Evolutionary conservation across 2,888 invertebrate species (phyloP).

Genomic region (Drosophila paramelanica): DNA sequence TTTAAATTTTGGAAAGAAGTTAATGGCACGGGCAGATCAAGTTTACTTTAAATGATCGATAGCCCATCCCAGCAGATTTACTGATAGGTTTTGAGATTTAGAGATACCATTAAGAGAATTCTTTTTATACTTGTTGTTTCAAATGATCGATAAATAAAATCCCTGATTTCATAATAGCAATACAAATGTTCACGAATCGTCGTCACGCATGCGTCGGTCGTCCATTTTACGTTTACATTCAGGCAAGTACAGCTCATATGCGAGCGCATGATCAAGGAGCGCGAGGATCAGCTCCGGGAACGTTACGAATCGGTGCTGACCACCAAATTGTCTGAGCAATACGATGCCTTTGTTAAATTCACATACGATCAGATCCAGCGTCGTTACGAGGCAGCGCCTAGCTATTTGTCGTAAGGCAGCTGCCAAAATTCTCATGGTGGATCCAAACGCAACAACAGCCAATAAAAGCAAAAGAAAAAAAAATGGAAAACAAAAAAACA

Average conservation of each 20-base stretch:
- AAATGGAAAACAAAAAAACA: constrained; percentile 26
- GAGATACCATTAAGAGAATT: too few relatives aligned
- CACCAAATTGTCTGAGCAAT: constrained; percentile 98
- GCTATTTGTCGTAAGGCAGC: constrained; percentile 85
- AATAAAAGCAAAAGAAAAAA: constrained; percentile 24
- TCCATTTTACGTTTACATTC: constrained; percentile 90
- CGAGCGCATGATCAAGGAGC: constrained; percentile 97
- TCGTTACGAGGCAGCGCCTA: constrained; percentile 87
- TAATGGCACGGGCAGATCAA: too few relatives aligned
- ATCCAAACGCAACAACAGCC: constrained; percentile 46
- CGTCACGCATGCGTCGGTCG: constrained; percentile 73
- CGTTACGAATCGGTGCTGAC: constrained; percentile 97
- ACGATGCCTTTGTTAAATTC: constrained; percentile 99
- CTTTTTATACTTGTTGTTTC: too few relatives aligned
- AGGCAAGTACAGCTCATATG: constrained; percentile 99
- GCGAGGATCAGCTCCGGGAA: constrained; percentile 96
- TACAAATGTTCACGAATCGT: constrained; percentile 47
- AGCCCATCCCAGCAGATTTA: too few relatives aligned
- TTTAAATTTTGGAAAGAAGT: neutral
- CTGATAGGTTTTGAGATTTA: too few relatives aligned
- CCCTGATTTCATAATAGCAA: too few relatives aligned
- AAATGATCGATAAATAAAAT: too few relatives aligned
- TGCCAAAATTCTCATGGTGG: constrained; percentile 52
- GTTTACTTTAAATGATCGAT: too few relatives aligned
- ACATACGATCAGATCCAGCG: constrained; percentile 98